phyloP scores from a whole-genome alignment of 1,140 invertebrate genomes.

The Ectropis grisescens region DNA sequence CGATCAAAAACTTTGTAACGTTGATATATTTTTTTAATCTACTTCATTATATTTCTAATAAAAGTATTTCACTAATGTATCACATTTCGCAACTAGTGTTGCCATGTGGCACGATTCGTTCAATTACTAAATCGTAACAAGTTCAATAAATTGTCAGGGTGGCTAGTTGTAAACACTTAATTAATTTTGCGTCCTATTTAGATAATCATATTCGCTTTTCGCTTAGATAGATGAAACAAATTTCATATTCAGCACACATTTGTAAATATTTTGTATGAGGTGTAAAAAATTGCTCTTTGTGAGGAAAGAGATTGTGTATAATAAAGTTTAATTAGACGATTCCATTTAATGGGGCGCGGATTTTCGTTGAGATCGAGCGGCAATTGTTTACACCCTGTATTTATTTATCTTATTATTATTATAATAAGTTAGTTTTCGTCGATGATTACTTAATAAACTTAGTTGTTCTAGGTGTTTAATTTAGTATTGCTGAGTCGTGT shows the following conservation, averaged over 20 bases:
- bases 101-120: too few relatives aligned
- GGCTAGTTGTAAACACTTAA: constrained; percentile 1
- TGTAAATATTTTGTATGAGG: constrained; percentile 44
- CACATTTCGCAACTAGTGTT: too few relatives aligned
- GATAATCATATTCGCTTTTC: constrained; percentile 20
- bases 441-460: constrained; percentile 14
- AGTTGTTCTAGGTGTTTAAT: constrained; percentile 3
- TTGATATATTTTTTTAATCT: too few relatives aligned
- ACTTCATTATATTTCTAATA: too few relatives aligned
- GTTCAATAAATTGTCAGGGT: neutral
- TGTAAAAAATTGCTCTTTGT: constrained; percentile 52
- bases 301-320: too few relatives aligned
- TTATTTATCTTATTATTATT: constrained; percentile 3
- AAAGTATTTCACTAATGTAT: too few relatives aligned
- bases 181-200: constrained; percentile 23
- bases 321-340: constrained; percentile 10
- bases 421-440: constrained; percentile 13
- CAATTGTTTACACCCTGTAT: constrained; percentile 44
- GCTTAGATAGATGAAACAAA: constrained; percentile 17
- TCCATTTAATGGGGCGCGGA: constrained; percentile 37
- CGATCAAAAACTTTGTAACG: too few relatives aligned
- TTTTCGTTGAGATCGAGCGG: constrained; percentile 6
- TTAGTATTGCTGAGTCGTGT: too few relatives aligned
- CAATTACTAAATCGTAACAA: too few relatives aligned
- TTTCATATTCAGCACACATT: constrained; percentile 29